phyloP scores from a whole-genome alignment of 2,797 vertebrate species.

The Moxostoma hubbsi region DNA sequence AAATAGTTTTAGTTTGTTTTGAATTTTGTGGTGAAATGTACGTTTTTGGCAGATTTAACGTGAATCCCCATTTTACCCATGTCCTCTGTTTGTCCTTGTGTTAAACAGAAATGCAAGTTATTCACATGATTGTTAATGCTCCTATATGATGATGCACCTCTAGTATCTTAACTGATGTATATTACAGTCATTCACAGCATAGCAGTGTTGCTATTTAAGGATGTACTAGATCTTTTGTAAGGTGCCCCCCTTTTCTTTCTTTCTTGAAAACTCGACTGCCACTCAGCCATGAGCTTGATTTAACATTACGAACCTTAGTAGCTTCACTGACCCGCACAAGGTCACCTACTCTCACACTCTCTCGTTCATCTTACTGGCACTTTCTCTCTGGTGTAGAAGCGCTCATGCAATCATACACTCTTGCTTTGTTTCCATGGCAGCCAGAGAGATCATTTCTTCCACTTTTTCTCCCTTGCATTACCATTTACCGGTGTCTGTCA shows the following conservation, averaged over 20 bases:
- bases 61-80: not conserved
- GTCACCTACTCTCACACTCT: constrained; percentile 7
- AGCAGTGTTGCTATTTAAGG: not conserved
- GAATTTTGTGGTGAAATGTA: too few species aligned
- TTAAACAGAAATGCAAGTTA: not conserved
- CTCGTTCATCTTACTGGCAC: constrained; percentile 5
- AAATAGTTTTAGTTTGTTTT: too few species aligned
- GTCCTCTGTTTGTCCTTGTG: constrained; percentile 14
- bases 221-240: not conserved
- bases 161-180: not conserved
- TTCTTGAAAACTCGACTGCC: not conserved
- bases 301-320: constrained; percentile 2
- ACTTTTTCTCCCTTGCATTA: constrained; percentile 21
- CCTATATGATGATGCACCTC: not conserved
- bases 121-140: constrained; percentile 1
- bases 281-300: constrained; percentile 14
- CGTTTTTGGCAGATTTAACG: too few species aligned
- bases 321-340: constrained; percentile 19
- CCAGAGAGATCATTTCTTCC: constrained; percentile 37
- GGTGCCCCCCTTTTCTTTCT: not conserved
- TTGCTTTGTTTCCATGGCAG: constrained; percentile 51
- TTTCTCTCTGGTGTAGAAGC: not conserved
- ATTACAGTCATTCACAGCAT: not conserved
- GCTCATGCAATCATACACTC: constrained; percentile 10
- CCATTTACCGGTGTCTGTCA: constrained; percentile 16